Conservation (phyloP, 2,888 invertebrate genomes). For the Pseudoips prasinana region DNA sequence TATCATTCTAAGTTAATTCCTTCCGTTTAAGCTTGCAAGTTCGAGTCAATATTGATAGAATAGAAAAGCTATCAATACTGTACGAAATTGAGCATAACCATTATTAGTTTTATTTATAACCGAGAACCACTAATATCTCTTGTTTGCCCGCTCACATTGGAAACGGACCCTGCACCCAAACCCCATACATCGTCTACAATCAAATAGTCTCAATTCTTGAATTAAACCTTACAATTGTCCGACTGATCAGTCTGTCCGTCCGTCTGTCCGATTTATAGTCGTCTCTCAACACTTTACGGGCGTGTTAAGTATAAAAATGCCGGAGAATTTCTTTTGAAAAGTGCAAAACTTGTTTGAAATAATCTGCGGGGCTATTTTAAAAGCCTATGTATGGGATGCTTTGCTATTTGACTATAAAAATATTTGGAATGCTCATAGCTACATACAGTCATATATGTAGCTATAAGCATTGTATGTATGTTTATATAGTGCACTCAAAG, state of each 20-base stretch:
- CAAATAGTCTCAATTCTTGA: slow-evolving; percentile 32
- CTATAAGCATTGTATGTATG: too few species aligned
- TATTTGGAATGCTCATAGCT: too few species aligned
- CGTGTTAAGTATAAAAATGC: slow-evolving; percentile 21
- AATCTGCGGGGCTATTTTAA: not conserved
- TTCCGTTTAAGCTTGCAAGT: not conserved
- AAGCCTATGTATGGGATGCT: not conserved
- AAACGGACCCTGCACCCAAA: slow-evolving; percentile 5
- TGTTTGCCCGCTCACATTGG: slow-evolving; percentile 4
- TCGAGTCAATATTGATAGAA: too few species aligned
- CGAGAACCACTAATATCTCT: too few species aligned
- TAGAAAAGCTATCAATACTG: too few species aligned
- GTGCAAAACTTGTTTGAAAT: slow-evolving; percentile 23
- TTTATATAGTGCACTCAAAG: too few species aligned
- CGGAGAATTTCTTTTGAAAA: slow-evolving; percentile 14
- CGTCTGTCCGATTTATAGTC: slow-evolving; percentile 25
- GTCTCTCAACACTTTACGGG: slow-evolving; percentile 19
- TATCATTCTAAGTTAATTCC: not conserved
- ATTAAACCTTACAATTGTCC: slow-evolving; percentile 31
- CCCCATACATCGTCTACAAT: slow-evolving; percentile 17
- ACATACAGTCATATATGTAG: too few species aligned
- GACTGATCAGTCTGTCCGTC: slow-evolving; percentile 10
- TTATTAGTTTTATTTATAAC: too few species aligned
- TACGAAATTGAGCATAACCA: too few species aligned
- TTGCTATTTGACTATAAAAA: too few species aligned